These are phyloP conservation scores for Phalacrocorax aristotelis DNA, from an alignment of 2,113 vertebrate species.

Conservation along the genomic window DNA sequence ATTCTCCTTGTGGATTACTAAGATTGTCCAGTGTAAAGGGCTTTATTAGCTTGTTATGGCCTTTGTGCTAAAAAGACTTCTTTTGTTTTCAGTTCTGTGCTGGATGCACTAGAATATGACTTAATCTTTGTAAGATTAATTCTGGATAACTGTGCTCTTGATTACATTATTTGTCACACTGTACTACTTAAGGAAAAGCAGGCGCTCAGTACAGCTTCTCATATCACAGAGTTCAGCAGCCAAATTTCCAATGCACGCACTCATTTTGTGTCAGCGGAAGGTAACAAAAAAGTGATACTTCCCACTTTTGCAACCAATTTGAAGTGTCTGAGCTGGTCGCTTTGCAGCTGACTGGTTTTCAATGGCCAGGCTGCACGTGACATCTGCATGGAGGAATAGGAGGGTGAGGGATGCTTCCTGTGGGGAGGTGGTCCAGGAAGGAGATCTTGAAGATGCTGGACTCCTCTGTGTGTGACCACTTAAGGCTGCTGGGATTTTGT, in stretches of 20 bases:
- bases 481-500: not conserved
- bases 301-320: not conserved
- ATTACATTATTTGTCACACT: not conserved
- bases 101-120: not conserved
- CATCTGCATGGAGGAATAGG: not conserved
- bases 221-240: not conserved
- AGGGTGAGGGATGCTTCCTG: not conserved
- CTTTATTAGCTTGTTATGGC: not conserved
- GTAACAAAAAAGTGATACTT: not conserved
- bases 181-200: not conserved
- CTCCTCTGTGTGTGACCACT: not conserved
- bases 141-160: not conserved
- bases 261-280: not conserved
- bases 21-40: not conserved
- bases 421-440: not conserved
- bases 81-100: not conserved
- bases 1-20: not conserved
- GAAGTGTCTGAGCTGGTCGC: not conserved
- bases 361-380: not conserved
- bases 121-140: not conserved
- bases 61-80: not conserved
- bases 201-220: not conserved
- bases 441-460: not conserved
- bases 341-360: not conserved
- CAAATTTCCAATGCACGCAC: not conserved